Percentiles rank a stretch among this genome's conserved stretches.
These are phyloP conservation scores for Labeo calbasu DNA, from an alignment of 2,797 vertebrate species.

Conservation along the genomic window DNA sequence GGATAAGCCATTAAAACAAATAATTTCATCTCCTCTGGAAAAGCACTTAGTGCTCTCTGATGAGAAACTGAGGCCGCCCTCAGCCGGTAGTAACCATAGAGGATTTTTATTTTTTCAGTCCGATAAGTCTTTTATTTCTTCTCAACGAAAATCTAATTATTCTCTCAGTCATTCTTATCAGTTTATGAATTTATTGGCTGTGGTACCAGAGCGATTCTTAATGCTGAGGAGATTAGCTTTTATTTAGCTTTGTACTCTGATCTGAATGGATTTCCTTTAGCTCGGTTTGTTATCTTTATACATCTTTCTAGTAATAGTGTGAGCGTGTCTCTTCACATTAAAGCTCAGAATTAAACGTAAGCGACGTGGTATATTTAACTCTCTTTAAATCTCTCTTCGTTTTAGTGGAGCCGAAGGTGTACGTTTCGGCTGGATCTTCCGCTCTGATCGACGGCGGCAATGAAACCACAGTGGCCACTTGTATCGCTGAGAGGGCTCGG, in stretches of 20 bases:
- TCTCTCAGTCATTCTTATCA: constrained; percentile 37
- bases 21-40: constrained; percentile 48
- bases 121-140: not conserved
- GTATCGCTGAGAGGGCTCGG: constrained; percentile 90
- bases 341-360: constrained; percentile 8
- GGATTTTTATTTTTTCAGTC: not conserved
- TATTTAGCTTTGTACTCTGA: constrained; percentile 36
- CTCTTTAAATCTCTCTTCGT: constrained; percentile 12
- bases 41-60: constrained; percentile 49
- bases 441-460: constrained; percentile 92
- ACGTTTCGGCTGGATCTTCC: constrained; percentile 86
- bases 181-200: constrained; percentile 44
- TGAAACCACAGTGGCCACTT: constrained; percentile 90
- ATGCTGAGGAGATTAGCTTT: constrained; percentile 2
- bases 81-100: constrained; percentile 6
- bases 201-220: constrained; percentile 30
- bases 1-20: constrained; percentile 46
- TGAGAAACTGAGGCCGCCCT: constrained; percentile 35
- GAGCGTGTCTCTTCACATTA: not conserved
- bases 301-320: constrained; percentile 14
- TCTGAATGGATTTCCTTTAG: constrained; percentile 28
- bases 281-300: constrained; percentile 20
- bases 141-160: constrained; percentile 38
- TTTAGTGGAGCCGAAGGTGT: constrained; percentile 94
- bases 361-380: constrained; percentile 13